Percentiles rank a stretch among this genome's conserved stretches.
Conservation (phyloP, 2,888 invertebrate genomes). For the Ctena decussata region DNA sequence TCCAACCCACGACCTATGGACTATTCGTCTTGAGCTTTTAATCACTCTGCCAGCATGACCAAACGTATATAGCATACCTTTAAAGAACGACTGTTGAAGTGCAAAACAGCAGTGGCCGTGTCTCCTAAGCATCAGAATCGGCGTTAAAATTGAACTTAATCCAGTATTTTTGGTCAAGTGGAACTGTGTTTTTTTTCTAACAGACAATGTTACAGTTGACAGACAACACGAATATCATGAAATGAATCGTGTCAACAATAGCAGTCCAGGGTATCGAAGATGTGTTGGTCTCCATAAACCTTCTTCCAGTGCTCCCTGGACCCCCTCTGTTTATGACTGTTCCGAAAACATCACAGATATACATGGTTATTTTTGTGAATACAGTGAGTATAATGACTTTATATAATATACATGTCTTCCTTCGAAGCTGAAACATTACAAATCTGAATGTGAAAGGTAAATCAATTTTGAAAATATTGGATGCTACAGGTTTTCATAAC, state of each 20-base stretch:
- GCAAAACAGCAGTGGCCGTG: no score
- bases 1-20: no score
- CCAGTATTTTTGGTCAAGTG: no score
- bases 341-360: neutral
- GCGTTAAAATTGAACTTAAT: no score
- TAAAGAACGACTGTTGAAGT: no score
- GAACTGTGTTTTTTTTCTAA: neutral
- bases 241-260: neutral
- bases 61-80: no score
- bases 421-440: neutral
- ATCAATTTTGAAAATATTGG: neutral
- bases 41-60: no score
- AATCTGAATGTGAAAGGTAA: neutral
- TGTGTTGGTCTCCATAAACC: neutral
- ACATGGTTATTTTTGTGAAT: conserved; percentile 1
- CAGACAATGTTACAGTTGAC: neutral
- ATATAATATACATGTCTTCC: neutral
- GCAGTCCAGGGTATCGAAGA: neutral
- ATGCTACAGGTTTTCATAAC: no score
- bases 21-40: no score
- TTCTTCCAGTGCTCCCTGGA: neutral
- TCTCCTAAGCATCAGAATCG: no score
- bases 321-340: neutral
- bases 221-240: neutral
- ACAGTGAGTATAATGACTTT: neutral